Evolutionary conservation across 2,113 vertebrate species (phyloP), one percentile per base, ranked within the genome.

Genomic region (Fulica atra): DNA sequence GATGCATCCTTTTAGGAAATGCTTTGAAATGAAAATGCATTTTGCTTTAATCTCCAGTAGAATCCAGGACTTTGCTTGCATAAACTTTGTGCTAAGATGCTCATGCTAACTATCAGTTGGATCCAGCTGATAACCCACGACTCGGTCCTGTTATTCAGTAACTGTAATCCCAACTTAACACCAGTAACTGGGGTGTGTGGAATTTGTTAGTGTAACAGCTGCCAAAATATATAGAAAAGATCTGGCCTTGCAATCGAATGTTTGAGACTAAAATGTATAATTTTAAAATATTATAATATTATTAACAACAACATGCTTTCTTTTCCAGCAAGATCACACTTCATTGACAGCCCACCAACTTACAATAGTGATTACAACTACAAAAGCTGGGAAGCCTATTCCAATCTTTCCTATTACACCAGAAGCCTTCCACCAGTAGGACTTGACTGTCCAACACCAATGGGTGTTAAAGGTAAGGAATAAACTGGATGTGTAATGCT

Each of bases 341-440:
- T 99, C 97, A 98, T 99, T 69, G 99, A 99, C 19, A 99, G 99
- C 79, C 99, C 99, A 3, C 99, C 99, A 50, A 99, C 98, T n/a
- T 99, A 98, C 64, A 99, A 99, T 13, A 96, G 94, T 6, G 98
- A 99, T 50, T 99, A 99, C 24, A 94, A 26, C 77, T 99, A 99
- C 96, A 99, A 99, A 95, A 99, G 84, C 97, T 99, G 99, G 99
- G 99, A 99, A 97, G 98, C 98, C 28, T 99, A 98, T 88, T 99
- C 99, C 48, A 99, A 99, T 89, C 97, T 99, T 65, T 99, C 99
- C 29, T 99, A 99, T 79, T 99, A 99, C 14, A 99, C 99, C 0
- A 98, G 99, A 88, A 97, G 96, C 29, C 98, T 99, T 54, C 99
- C 99, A 42, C 99, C 99, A 13, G 99, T 99, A 48, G 96, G 98